Base-by-base conservation (phyloP, 2,797 vertebrate species). In the Paedocypris micromegethes region DNA sequence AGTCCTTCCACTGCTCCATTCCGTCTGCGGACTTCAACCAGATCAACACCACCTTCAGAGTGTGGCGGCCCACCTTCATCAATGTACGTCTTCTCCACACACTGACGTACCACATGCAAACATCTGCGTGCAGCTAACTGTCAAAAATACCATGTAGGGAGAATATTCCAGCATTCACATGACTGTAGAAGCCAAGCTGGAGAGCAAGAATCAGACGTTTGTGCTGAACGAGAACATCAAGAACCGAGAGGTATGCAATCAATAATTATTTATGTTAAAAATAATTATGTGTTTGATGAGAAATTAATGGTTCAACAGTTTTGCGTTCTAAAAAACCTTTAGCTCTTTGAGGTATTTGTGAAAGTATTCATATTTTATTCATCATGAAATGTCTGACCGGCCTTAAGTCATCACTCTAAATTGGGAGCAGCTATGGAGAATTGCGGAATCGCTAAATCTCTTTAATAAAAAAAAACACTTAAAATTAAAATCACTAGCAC, bases 11-110 rank as follows among this genome's bases (percentile, higher is more conserved):
- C 1, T 98, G 96, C 79, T 77, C 64, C 9, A 78, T 98, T 72
- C 72, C 84, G 0, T 81, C 89, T n/a, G 88, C 85, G 5, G 77
- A 84, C 0, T 1, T 72, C 4, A 92, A 86, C 73, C 90, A 94
- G 50, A 88, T 98, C 73, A 96, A 98, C 6, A 69, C 94, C 53
- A 94, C 92, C 0, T 86, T 98, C 72, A 81, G 91, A 80, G 81
- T 98, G 72, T 98, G 96, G 96, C 95, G 93, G 71, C 89, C 91
- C 37, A 95, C 96, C 0, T 96, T 98, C 70, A 90, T 96, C 74
- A 91, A 90, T 86, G 96, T 97, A 83, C 79, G 77, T 85, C 44
- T 7, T 3, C 46, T 55, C 3, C 3, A 2, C 45, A 7, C 40
- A 57, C 39, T 3, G 1, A 42, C 8, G 40, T 54, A 50, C 23